These are phyloP conservation scores for Python bivittatus DNA, from an alignment of 2,113 vertebrate genomes.

Conservation along the genomic window DNA sequence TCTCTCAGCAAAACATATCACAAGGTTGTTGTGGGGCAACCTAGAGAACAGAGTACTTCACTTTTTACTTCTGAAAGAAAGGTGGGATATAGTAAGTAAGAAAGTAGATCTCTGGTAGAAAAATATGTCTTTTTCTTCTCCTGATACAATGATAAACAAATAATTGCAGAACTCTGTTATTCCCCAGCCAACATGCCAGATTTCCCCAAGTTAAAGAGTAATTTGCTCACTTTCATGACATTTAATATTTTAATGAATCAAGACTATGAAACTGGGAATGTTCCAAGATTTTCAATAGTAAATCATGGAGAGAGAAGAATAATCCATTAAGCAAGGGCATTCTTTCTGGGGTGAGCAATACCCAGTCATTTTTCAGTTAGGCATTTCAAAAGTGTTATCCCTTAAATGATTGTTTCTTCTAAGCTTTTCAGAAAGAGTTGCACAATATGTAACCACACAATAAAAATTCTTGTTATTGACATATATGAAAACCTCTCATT, in stretches of 20 bases:
- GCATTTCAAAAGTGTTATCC: slow-evolving; percentile 63
- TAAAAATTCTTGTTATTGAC: slow-evolving; percentile 66
- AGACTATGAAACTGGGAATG: slow-evolving; percentile 19
- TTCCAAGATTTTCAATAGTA: neutral
- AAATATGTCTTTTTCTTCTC: neutral
- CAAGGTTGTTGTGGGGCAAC: neutral
- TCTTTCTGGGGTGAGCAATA: slow-evolving; percentile 61
- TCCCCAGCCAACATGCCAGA: neutral
- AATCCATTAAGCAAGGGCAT: slow-evolving; percentile 38
- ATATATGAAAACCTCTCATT: slow-evolving; percentile 70
- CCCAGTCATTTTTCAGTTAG: slow-evolving; percentile 56
- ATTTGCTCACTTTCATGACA: neutral
- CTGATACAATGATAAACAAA: neutral
- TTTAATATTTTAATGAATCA: slow-evolving; percentile 25
- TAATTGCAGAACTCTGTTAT: neutral
- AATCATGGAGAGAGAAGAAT: slow-evolving; percentile 26
- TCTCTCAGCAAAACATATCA: neutral
- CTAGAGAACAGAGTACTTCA: neutral
- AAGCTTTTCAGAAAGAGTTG: slow-evolving; percentile 51
- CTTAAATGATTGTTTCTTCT: slow-evolving; percentile 57
- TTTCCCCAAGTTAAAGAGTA: slow-evolving; percentile 13
- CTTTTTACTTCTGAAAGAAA: neutral
- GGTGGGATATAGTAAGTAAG: neutral
- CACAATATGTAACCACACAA: slow-evolving; percentile 63
- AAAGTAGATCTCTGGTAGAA: neutral